phyloP scores from a whole-genome alignment of 1,140 invertebrate species.

The Trichoplusia ni region DNA sequence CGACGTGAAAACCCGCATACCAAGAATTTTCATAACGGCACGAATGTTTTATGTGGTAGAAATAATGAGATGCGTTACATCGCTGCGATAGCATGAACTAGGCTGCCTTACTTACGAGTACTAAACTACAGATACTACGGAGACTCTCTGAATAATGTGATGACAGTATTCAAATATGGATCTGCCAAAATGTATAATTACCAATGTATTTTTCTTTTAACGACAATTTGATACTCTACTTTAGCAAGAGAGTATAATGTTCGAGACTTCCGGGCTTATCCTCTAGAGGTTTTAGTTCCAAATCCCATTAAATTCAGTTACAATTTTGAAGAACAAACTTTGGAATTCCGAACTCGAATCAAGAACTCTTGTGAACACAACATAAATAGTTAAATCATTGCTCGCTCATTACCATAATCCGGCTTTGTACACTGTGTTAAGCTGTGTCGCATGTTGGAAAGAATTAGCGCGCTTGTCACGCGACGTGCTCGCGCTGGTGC shows the following conservation, averaged over 20 bases:
- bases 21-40: neutral
- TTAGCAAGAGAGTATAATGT: constrained; percentile 6
- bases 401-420: neutral
- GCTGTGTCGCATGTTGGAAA: neutral
- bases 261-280: neutral
- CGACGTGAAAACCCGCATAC: neutral
- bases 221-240: constrained; percentile 1
- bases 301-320: constrained; percentile 25
- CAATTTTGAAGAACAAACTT: constrained; percentile 17
- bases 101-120: constrained; percentile 4
- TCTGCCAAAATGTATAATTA: no score
- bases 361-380: neutral
- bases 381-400: constrained; percentile 11
- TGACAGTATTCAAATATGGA: neutral
- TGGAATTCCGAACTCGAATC: neutral
- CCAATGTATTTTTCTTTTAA: neutral
- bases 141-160: neutral
- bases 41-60: constrained; percentile 1
- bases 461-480: neutral
- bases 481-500: neutral
- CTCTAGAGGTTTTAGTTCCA: constrained; percentile 10
- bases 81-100: neutral
- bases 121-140: neutral
- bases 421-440: neutral
- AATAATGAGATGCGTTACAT: constrained; percentile 2